These are phyloP conservation scores for Marmota flaviventris DNA, from an alignment of 2,113 vertebrate genomes.

Conservation along the genomic window DNA sequence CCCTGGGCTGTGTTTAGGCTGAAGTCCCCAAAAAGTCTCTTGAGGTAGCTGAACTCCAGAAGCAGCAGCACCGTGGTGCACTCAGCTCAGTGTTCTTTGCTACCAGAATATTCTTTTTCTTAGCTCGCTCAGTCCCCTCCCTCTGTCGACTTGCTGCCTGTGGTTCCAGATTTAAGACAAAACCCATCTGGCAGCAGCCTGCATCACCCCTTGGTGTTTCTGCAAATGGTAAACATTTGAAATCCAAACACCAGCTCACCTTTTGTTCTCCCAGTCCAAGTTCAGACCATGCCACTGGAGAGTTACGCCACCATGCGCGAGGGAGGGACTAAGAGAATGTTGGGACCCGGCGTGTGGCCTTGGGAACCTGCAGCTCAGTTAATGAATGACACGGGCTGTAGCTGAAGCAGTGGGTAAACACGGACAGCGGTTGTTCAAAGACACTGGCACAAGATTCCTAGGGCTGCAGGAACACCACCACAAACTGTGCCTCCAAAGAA, in stretches of 20 bases:
- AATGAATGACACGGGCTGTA: neutral
- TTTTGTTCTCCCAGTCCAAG: neutral
- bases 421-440: rapidly evolving
- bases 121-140: rapidly evolving
- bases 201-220: rapidly evolving
- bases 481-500: neutral
- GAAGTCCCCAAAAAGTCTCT: neutral
- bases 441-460: rapidly evolving
- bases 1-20: neutral
- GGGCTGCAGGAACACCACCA: rapidly evolving
- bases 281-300: neutral
- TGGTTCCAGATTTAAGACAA: neutral
- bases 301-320: too few species aligned
- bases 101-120: neutral
- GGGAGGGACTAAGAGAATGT: neutral
- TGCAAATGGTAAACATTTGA: rapidly evolving
- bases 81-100: neutral
- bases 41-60: neutral
- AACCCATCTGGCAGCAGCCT: neutral
- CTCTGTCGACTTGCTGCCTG: neutral
- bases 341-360: rapidly evolving
- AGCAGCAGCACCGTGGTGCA: rapidly evolving
- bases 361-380: neutral
- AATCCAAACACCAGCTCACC: rapidly evolving
- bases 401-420: neutral